Base-by-base conservation (phyloP, 2,797 vertebrate species). In the Scomberomorus guttatus region DNA sequence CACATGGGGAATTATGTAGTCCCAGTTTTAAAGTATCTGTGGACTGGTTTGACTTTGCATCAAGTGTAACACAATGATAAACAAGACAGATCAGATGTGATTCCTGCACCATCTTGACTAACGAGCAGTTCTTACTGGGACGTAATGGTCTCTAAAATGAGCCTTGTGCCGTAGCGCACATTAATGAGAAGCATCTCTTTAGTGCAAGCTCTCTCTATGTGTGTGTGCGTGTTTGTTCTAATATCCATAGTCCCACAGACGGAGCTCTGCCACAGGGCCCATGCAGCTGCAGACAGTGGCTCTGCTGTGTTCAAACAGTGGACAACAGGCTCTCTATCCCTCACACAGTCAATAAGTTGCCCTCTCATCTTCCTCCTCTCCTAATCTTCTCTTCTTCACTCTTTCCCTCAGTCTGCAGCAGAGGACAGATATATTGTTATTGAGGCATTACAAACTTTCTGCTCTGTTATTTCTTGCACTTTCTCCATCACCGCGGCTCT, bases 281-380 rank as follows among this genome's bases (percentile, higher is more conserved):
- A 68, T 84, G 88, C 93, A 94, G 93, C 91, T 93, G 93, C 91
- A 84, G 82, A 94, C 90, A 93, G 84, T 75, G 85, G 68, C 88
- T 79, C 76, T 65, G 82, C 91, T 93, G 91, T 93, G 80, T 84
- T 79, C 80, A 52, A 77, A 84, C 56, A 48, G 67, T 56, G 72
- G 85, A 94, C 92, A 93, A 92, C 85, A 79, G 79, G n/a, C 82
- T 80, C 86, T 91, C 91, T 93, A 84, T 94, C 76, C 77, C 37
- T 69, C 63, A 57, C 77, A 58, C 77, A 72, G 77, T 44, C 37
- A 72, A 72, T 72, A 64, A 82, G 63, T 59, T 66, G 50, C 63
- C 72, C 54, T 62, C 76, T 81, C 76, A 87, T 83, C 82, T 77
- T 72, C 81, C 58, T 77, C 66, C 59, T 79, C 78, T 75, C 73